Percentiles rank a stretch among this genome's conserved stretches.
phyloP scores from a whole-genome alignment of 2,797 vertebrate species.

The Microctenopoma lineatum region DNA sequence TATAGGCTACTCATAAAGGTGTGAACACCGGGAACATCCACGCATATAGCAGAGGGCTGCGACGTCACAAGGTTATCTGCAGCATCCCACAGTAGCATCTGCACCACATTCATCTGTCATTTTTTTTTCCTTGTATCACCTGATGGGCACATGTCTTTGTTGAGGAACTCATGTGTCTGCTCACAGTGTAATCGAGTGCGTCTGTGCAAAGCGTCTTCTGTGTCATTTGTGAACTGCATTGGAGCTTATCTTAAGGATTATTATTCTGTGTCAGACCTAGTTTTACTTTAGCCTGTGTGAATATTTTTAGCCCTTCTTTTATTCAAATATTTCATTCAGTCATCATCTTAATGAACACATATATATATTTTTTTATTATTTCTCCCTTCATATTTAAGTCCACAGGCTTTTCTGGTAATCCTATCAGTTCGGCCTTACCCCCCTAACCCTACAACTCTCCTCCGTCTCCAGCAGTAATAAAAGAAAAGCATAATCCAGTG shows the following conservation, averaged over 20 bases:
- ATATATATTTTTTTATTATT: conserved; percentile 70
- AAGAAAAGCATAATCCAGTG: conserved; percentile 90
- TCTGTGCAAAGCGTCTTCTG: conserved; percentile 39
- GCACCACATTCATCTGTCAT: conserved; percentile 32
- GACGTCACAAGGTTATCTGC: conserved; percentile 54
- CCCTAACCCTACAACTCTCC: conserved; percentile 56
- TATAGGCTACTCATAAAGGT: conserved; percentile 58
- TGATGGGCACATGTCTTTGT: conserved; percentile 36
- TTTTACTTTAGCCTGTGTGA: conserved; percentile 62
- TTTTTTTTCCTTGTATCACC: conserved; percentile 12
- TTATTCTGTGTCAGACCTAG: conserved; percentile 59
- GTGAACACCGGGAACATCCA: conserved; percentile 45
- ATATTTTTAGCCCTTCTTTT: conserved; percentile 63
- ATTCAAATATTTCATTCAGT: conserved; percentile 48
- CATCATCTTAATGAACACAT: conserved; percentile 68
- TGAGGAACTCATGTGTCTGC: conserved; percentile 22
- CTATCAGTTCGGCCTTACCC: conserved; percentile 76
- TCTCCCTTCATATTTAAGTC: conserved; percentile 77
- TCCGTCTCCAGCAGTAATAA: conserved; percentile 86
- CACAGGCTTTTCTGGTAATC: conserved; percentile 77
- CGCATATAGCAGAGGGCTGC: conserved; percentile 41
- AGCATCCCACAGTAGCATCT: conserved; percentile 1
- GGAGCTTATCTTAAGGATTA: conserved; percentile 71
- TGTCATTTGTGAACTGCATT: conserved; percentile 63
- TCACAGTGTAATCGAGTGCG: conserved; percentile 48